Base-by-base conservation (phyloP, 2,797 vertebrate genomes). In the Avahi laniger region DNA sequence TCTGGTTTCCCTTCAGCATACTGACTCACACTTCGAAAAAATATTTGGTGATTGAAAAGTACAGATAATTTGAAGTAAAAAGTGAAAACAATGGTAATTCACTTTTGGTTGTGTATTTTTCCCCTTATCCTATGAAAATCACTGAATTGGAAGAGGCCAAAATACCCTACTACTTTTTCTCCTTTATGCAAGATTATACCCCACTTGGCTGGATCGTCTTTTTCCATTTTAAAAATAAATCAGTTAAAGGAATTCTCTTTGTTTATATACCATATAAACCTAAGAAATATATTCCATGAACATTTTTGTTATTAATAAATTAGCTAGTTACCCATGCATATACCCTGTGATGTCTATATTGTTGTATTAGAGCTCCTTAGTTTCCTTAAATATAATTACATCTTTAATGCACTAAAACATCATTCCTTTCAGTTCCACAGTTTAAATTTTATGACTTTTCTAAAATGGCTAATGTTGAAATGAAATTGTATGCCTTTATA, bases 381-480 rank as follows among this genome's bases (percentile, higher is more conserved):
- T 78, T 89, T 93, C 26, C 9, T 26, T 70, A 82, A 83, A 54
- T 67, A 48, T 26, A 24, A 15, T 83, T 89, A 35, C 0, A 17
- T 73, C 22, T 90, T 92, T 69, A 52, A 57, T 69, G 0, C 9
- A 57, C 41, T 52, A 81, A 50, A 65, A 73, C 17, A 38, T 69
- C 18, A 67, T 76, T 50, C 46, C 20, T 88, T 94, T 92, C n/a
- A 35, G 4, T 86, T 72, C 14, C n/a, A 57, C 3, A 67, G 38
- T 80, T 90, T 90, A 73, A 70, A 46, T 89, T 88, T 79, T 69
- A 69, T 87, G 57, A 41, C 76, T 85, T 94, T 88, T 86, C 35
- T 2, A 22, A 81, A 96, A 89, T 5, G 10, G 17, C 22, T 63
- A 76, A 80, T 59, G 14, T 26, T 50, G 18, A 95, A 48, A 69